Conservation (phyloP, 2,113 vertebrate species). For the Tetrax tetrax region DNA sequence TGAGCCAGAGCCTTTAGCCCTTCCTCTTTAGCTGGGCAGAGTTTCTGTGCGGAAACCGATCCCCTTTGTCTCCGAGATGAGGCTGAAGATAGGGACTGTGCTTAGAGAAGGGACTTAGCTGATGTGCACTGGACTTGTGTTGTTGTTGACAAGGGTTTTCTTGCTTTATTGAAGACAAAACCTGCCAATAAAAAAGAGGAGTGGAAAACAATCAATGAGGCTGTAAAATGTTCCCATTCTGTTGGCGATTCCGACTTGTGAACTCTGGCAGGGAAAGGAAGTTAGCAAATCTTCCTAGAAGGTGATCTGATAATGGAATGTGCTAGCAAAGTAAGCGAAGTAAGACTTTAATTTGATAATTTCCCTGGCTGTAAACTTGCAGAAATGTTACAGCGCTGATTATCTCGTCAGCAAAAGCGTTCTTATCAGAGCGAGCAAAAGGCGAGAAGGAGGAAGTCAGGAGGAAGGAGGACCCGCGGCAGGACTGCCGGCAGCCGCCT, state of each 20-base stretch:
- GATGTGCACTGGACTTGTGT: background rate
- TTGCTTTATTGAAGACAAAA: background rate
- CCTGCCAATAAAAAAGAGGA: background rate
- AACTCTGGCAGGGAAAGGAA: background rate
- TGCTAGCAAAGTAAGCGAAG: background rate
- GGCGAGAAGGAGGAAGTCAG: background rate
- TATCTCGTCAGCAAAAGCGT: background rate
- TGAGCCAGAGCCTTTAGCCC: background rate
- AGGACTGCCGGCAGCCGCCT: background rate
- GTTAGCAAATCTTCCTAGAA: background rate
- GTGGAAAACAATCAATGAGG: background rate
- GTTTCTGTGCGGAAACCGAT: background rate
- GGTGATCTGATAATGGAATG: background rate
- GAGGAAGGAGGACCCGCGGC: accelerated
- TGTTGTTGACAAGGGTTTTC: background rate
- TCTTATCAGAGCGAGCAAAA: background rate
- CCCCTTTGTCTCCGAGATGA: background rate
- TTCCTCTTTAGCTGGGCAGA: background rate
- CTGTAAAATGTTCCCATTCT: background rate
- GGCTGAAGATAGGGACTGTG: background rate
- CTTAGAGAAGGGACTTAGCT: background rate
- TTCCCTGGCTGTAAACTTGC: background rate
- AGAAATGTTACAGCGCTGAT: background rate
- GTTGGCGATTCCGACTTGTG: accelerated
- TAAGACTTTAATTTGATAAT: background rate